Conservation (phyloP, 2,888 invertebrate genomes). For the Melanostoma mellinum region DNA sequence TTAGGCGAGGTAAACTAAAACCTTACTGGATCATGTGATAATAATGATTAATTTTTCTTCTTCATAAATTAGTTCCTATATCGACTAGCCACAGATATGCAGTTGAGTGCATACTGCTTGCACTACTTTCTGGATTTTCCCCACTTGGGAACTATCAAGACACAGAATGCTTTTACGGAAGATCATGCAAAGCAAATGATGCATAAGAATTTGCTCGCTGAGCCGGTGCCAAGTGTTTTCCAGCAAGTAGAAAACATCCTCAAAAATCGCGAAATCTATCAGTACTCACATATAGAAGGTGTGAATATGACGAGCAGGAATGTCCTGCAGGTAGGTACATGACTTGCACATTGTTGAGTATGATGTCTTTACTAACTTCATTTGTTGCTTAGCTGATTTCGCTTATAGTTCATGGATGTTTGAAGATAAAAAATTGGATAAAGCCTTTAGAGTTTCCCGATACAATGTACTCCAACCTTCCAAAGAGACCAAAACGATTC, state of each 20-base stretch:
- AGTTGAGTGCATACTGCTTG: conserved; percentile 87
- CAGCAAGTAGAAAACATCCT: conserved; percentile 87
- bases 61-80: conserved; percentile 84
- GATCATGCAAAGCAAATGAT: conserved; percentile 84
- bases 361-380: neutral
- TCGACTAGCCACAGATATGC: conserved; percentile 90
- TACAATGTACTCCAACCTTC: conserved; percentile 76
- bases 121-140: conserved; percentile 95
- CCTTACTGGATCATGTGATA: too few relatives aligned
- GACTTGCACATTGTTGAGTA: conserved; percentile 61
- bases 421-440: conserved; percentile 79
- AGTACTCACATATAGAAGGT: conserved; percentile 88
- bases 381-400: conserved; percentile 76
- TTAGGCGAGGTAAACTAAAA: conserved; percentile 83
- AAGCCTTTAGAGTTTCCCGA: conserved; percentile 78
- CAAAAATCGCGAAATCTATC: conserved; percentile 82
- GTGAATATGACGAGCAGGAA: conserved; percentile 89
- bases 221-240: conserved; percentile 86
- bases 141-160: conserved; percentile 81
- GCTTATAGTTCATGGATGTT: conserved; percentile 78
- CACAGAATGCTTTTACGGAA: conserved; percentile 80
- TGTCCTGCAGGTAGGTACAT: conserved; percentile 86
- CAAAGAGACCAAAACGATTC: conserved; percentile 77
- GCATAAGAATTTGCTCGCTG: conserved; percentile 82
- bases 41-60: neutral